Conservation (phyloP, 2,888 invertebrate species). For the Harpagoxenus sublaevis region DNA sequence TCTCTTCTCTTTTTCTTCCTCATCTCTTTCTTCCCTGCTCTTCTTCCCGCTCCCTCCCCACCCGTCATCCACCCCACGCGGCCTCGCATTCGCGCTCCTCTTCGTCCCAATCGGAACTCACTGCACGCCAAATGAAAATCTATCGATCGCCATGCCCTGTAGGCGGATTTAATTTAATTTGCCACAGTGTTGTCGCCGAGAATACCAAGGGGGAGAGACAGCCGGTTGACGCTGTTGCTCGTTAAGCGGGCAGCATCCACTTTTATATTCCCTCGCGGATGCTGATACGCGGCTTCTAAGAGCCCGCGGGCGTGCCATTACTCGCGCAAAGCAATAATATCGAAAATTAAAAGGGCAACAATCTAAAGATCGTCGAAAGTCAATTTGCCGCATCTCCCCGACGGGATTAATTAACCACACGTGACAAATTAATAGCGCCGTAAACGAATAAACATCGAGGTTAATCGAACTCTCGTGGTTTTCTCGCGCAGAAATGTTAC, state of each 20-base stretch:
- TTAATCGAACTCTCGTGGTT: constrained; percentile 2
- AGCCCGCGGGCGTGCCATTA: constrained; percentile 44
- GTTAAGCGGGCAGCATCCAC: constrained; percentile 57
- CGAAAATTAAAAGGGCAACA: constrained; percentile 36
- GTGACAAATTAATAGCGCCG: constrained; percentile 17
- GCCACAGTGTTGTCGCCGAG: constrained; percentile 74
- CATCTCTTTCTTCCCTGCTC: constrained; percentile 46
- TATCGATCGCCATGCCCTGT: constrained; percentile 76
- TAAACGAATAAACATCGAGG: constrained; percentile 8
- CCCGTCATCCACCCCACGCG: constrained; percentile 21
- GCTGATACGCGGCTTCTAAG: constrained; percentile 42
- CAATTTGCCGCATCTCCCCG: constrained; percentile 29
- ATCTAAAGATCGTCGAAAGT: constrained; percentile 22
- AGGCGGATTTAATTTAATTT: constrained; percentile 79
- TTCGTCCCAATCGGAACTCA: constrained; percentile 62
- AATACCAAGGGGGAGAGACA: constrained; percentile 57
- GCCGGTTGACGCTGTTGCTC: constrained; percentile 64
- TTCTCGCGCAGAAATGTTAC: not conserved
- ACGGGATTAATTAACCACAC: constrained; percentile 31
- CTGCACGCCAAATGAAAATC: constrained; percentile 77
- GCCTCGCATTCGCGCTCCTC: constrained; percentile 31
- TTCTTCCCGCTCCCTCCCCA: not conserved
- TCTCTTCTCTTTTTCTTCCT: constrained; percentile 67
- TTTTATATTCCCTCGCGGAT: constrained; percentile 52
- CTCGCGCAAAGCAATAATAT: constrained; percentile 34